A percentile compares a stretch with the other conserved stretches of the same genome.
Conservation (phyloP, 2,113 vertebrate species). For the Rhinoptilus africanus region DNA sequence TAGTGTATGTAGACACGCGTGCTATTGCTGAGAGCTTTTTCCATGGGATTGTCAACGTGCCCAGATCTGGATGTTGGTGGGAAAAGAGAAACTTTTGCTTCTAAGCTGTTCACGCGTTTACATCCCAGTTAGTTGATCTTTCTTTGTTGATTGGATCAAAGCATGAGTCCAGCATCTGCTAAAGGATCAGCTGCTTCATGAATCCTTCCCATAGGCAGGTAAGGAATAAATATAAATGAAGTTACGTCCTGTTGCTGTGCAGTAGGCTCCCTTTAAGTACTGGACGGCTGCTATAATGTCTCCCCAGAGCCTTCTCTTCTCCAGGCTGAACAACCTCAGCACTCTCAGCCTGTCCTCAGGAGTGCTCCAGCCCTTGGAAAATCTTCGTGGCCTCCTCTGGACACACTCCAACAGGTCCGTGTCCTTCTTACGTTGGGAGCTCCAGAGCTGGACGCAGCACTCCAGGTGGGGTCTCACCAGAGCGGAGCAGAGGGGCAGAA, state of each 20-base stretch:
- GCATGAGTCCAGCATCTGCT: neutral
- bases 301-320: neutral
- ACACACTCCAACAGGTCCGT: neutral
- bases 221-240: neutral
- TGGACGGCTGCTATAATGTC: neutral
- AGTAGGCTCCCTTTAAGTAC: neutral
- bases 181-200: neutral
- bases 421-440: neutral
- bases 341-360: neutral
- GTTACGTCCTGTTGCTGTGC: neutral
- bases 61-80: neutral
- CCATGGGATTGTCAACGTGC: fast-evolving
- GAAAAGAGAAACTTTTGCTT: neutral
- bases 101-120: neutral
- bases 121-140: neutral
- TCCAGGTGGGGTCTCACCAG: neutral
- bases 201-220: neutral
- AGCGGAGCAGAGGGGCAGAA: neutral
- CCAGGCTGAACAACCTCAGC: neutral
- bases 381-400: neutral
- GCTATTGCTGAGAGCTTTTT: neutral
- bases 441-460: neutral
- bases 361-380: too few relatives aligned
- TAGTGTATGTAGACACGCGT: neutral
- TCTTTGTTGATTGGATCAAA: neutral